Evolutionary conservation across 2,797 vertebrate species (phyloP).

Genomic region (Lagodon rhomboides): DNA sequence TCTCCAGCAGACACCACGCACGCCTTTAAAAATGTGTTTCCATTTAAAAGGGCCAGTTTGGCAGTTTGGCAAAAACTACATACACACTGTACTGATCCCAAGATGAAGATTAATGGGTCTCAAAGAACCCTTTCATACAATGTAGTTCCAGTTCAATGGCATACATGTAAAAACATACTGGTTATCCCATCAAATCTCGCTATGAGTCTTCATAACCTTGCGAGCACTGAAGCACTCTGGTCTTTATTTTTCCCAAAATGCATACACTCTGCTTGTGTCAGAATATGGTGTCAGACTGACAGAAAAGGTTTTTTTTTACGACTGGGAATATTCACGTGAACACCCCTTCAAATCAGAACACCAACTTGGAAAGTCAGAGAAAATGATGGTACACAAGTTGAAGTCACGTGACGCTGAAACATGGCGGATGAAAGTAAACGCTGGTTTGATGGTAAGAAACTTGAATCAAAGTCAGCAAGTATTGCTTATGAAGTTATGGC

Average conservation of each 20-base stretch:
- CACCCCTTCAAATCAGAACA: too few species aligned
- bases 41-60: constrained; percentile 1
- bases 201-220: neutral
- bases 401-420: too few species aligned
- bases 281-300: too few species aligned
- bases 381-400: too few species aligned
- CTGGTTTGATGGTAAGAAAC: too few species aligned
- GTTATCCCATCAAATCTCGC: neutral
- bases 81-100: neutral
- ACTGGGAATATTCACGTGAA: too few species aligned
- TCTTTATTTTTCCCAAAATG: neutral
- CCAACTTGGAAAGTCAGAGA: too few species aligned
- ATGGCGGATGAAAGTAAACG: too few species aligned
- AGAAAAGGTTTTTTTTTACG: too few species aligned
- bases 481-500: too few species aligned
- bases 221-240: neutral
- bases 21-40: neutral
- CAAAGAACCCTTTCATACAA: neutral
- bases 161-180: neutral
- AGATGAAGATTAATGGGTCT: neutral
- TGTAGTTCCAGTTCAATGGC: neutral
- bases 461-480: too few species aligned
- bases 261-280: too few species aligned
- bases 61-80: neutral
- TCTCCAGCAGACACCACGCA: neutral